Conservation (phyloP, 2,797 vertebrate species). For the Amazona ochrocephala region DNA sequence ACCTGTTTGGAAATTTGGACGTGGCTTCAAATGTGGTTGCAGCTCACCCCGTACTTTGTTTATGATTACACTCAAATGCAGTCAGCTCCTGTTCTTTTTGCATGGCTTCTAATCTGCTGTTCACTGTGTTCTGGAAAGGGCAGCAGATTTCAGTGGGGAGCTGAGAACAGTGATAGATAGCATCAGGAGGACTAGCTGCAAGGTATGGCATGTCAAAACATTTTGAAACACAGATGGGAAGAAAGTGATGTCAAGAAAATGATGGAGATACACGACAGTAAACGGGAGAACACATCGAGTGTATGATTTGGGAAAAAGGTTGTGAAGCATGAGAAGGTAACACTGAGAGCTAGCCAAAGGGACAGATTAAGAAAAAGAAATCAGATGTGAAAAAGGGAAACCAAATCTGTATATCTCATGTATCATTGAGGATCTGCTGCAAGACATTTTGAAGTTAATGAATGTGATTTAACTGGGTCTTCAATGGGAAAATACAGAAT, state of each 20-base stretch:
- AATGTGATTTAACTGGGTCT: neutral
- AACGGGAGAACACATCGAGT: neutral
- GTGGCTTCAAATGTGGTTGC: neutral
- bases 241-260: neutral
- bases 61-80: neutral
- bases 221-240: neutral
- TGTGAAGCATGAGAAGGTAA: neutral
- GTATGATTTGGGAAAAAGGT: neutral
- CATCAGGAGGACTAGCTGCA: neutral
- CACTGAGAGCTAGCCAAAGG: neutral
- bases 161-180: neutral
- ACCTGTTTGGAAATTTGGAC: neutral
- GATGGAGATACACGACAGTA: neutral
- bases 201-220: neutral
- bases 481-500: neutral
- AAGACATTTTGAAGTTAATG: neutral
- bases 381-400: neutral
- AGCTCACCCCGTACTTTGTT: neutral
- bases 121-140: neutral
- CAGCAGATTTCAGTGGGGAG: neutral
- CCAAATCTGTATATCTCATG: neutral
- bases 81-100: constrained; percentile 1
- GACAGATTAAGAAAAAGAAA: neutral
- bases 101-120: neutral
- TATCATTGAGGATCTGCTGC: neutral